These are phyloP conservation scores for Onchidella celtica DNA, from an alignment of 2,888 invertebrate species.

Conservation along the genomic window DNA sequence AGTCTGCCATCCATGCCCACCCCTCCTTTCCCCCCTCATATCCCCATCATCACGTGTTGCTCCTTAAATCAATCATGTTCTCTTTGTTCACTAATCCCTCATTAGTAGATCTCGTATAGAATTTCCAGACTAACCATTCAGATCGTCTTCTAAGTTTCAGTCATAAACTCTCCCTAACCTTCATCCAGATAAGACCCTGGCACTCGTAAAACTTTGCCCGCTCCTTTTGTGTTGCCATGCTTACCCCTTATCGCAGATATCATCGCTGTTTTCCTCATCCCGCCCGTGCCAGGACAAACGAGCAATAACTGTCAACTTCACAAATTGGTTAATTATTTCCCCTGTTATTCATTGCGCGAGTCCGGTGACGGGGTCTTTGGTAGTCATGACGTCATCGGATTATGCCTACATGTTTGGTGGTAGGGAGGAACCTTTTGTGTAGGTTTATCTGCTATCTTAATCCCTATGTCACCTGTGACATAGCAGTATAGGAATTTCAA, in stretches of 20 bases:
- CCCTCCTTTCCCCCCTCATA: too few relatives aligned
- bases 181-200: background rate
- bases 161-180: background rate
- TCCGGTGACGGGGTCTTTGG: background rate
- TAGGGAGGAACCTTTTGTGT: background rate
- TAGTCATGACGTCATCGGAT: background rate
- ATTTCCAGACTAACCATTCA: background rate
- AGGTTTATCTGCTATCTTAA: background rate
- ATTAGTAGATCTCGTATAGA: background rate
- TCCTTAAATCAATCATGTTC: background rate
- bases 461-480: background rate
- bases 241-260: background rate
- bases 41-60: background rate
- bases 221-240: background rate
- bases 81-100: background rate
- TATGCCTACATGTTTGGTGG: background rate
- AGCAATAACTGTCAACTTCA: background rate
- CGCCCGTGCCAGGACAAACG: background rate
- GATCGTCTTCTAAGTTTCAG: background rate
- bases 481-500: background rate
- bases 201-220: background rate
- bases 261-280: background rate
- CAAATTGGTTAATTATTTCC: background rate
- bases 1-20: conserved; percentile 5
- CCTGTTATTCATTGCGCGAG: background rate